Base-by-base conservation (phyloP, 2,888 invertebrate species). In the Ceraclea dissimilis region DNA sequence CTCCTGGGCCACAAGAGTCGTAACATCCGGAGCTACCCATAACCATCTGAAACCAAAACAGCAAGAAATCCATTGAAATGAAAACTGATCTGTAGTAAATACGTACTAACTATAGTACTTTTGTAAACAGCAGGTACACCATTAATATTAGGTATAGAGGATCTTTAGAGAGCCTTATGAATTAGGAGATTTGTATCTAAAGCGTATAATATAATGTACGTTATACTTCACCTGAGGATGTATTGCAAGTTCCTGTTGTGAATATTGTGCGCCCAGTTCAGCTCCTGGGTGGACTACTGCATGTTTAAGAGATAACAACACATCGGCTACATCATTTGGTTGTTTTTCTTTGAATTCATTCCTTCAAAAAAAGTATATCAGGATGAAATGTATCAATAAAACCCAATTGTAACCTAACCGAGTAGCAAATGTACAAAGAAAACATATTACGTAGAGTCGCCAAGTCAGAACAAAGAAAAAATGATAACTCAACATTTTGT, bases 281-380 rank as follows among this genome's bases (percentile, higher is more conserved):
- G 76, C 77, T 63, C 84, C 86, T 11, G 90, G 88, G 70, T 90
- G 90, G 39, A 91, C 88, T 57, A 92, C 90, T 46, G 91, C 90
- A 70, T 92, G 90, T 69, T 93, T 93, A 65, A 93, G 75, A 0
- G 91, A 90, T 66, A 93, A 79, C 48, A 93, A 80, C 61, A 92
- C 92, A 72, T 93, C 92, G n/a, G 92, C 90, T 65, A 91, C 86
- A 66, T 90, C 90, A 65, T 84, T 60, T 13, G 62, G 62, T 34
- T 62, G 62, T 34, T 62, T 62, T 49, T 62, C 62, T 55, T 60
- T 60, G 19, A 58, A 16, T 54, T 62, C 62, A n/a, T 60, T 60
- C 47, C 62, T 62, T 22, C 10, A 55, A 57, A 39, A 6, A 22
- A 43, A 17, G 13, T 43, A 43, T 5, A 43, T 10, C 26, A 26